Percentiles rank a stretch among this genome's conserved stretches.
Evolutionary conservation across 1,140 invertebrate genomes (phyloP).

Genomic region (Plectrocnemia conspersa): DNA sequence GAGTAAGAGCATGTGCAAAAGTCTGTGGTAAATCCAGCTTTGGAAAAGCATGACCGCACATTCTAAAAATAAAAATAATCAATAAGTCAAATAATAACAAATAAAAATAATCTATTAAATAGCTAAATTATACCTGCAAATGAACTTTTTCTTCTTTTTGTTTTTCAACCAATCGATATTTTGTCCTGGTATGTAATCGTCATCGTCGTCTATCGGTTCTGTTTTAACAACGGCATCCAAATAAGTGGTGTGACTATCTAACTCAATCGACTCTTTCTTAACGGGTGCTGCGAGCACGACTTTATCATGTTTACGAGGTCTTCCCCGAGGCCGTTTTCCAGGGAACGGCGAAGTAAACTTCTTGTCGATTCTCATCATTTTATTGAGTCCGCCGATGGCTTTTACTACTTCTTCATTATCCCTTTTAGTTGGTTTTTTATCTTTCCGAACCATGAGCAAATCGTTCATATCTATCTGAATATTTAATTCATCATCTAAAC

Average conservation of each 20-base stretch:
- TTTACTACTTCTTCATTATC: constrained; percentile 11
- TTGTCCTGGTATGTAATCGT: constrained; percentile 22
- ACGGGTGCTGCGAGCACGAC: constrained; percentile 3
- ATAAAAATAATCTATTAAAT: not conserved
- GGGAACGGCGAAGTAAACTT: not conserved
- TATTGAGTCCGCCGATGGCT: constrained; percentile 12
- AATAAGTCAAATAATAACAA: not conserved
- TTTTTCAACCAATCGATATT: constrained; percentile 17
- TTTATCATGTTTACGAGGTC: constrained; percentile 6
- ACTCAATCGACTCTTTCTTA: constrained; percentile 7
- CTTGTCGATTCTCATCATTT: constrained; percentile 5
- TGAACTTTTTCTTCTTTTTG: constrained; percentile 18
- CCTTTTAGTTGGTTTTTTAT: not conserved
- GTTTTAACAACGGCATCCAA: constrained; percentile 10
- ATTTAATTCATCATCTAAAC: constrained; percentile 1
- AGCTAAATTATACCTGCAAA: constrained; percentile 9
- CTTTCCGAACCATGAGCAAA: constrained; percentile 9
- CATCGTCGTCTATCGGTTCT: constrained; percentile 18
- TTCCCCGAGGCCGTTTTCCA: constrained; percentile 4
- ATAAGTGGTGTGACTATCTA: constrained; percentile 12
- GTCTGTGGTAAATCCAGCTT: not conserved
- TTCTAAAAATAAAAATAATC: constrained; percentile 22
- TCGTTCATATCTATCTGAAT: not conserved
- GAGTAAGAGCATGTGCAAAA: constrained; percentile 21
- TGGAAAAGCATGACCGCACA: constrained; percentile 13